Base-by-base conservation (phyloP, 1,140 invertebrate species). In the Nylanderia fulva region DNA sequence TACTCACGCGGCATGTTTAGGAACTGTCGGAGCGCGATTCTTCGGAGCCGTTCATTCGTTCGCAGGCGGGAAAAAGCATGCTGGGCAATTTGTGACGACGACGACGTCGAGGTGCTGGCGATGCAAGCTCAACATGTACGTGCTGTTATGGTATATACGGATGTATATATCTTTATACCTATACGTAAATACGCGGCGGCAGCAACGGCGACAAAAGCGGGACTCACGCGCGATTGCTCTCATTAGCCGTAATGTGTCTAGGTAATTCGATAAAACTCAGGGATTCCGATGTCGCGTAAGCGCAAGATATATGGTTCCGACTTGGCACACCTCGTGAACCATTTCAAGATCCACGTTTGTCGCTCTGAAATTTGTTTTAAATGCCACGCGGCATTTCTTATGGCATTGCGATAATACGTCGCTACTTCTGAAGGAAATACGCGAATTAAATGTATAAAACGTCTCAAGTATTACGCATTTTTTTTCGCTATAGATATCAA, bases 251-350 rank as follows among this genome's bases (percentile, higher is more conserved):
- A 92, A 92, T 92, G 91, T 92, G 89, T 88, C 91, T 91, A 92
- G 86, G 85, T 93, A 92, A 93, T 92, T 92, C 85, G 92, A 92
- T 92, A 92, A 92, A 92, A 91, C 90, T 90, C 79, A 87, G 88
- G 90, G 90, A 93, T 93, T 93, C 92, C 92, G 89, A 92, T 92
- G 92, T 93, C 92, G 89, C 91, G 92, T 92, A 91, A 87, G 45
- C 68, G 64, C 83, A 86, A 87, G 86, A 93, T 92, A 90, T 89
- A 86, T 87, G 77, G 71, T 33, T 29, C 36, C 60, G 61, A 29
- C 24, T 18, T 8, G 60, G 82, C 85, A 75, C 72, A 76, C 56
- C 85, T 79, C 42, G 29, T 29, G n/a, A 24, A 52, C 80, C 75
- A 64, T 87, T 91, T 88, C 85, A 87, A 85, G 85, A 21, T 33